These are phyloP conservation scores for Collichthys lucidus DNA, from an alignment of 2,113 vertebrate genomes.

Conservation along the genomic window DNA sequence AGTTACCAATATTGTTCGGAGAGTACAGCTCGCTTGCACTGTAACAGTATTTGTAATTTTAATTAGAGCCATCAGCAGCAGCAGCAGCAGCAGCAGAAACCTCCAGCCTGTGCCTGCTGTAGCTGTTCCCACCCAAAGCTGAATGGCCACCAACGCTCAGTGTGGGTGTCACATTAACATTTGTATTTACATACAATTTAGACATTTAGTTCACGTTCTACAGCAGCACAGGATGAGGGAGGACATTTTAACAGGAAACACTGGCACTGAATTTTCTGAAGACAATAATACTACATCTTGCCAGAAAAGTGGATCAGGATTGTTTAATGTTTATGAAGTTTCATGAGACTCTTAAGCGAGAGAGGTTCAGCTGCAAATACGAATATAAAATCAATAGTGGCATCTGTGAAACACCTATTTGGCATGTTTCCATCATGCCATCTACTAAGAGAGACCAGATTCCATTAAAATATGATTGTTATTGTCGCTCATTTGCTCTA, in stretches of 20 bases:
- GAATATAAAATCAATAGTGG: no score
- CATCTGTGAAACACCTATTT: no score
- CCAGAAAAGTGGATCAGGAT: no score
- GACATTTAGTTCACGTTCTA: slow-evolving; percentile 46
- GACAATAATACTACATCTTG: neutral
- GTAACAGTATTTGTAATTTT: slow-evolving; percentile 51
- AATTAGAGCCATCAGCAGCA: slow-evolving; percentile 42
- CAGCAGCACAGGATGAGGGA: slow-evolving; percentile 14
- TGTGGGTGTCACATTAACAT: slow-evolving; percentile 62
- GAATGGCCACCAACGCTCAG: slow-evolving; percentile 47
- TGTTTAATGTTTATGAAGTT: no score
- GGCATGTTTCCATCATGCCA: no score
- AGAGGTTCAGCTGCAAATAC: no score
- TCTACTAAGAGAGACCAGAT: no score
- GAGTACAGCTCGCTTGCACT: slow-evolving; percentile 24
- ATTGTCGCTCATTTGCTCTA: no score
- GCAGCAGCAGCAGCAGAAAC: slow-evolving; percentile 24
- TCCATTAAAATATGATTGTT: no score
- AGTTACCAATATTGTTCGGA: slow-evolving; percentile 57
- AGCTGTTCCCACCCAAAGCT: slow-evolving; percentile 39
- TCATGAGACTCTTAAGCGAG: no score
- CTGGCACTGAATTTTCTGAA: neutral
- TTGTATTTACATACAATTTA: slow-evolving; percentile 58
- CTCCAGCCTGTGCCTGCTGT: slow-evolving; percentile 27
- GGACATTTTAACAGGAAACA: slow-evolving; percentile 17